phyloP scores from a whole-genome alignment of 2,797 vertebrate species.

The Spondyliosoma cantharus region DNA sequence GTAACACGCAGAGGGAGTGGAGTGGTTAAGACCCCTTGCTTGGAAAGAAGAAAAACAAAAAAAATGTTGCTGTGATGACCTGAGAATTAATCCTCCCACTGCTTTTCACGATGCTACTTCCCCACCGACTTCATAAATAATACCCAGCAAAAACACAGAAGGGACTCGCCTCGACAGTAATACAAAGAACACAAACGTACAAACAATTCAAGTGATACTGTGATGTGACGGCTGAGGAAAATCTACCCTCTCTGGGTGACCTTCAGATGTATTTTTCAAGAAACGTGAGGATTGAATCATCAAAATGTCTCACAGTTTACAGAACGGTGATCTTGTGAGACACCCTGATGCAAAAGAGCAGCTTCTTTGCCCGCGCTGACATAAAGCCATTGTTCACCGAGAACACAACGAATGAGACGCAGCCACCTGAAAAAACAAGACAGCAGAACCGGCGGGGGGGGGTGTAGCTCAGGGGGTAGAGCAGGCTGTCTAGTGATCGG shows the following conservation, averaged over 20 bases:
- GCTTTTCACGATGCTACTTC: constrained; percentile 24
- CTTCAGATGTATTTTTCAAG: not conserved
- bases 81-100: constrained; percentile 33
- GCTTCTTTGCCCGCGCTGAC: not conserved
- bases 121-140: constrained; percentile 35
- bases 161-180: not conserved
- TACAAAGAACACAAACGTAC: not conserved
- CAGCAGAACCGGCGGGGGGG: too few relatives aligned
- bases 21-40: constrained; percentile 16
- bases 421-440: not conserved
- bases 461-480: too few relatives aligned
- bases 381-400: not conserved
- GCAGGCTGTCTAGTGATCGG: too few relatives aligned
- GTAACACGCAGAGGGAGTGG: constrained; percentile 12
- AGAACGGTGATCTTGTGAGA: not conserved
- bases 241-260: not conserved
- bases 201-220: not conserved
- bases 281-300: not conserved
- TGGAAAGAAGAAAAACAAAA: not conserved
- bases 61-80: constrained; percentile 9
- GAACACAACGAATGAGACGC: not conserved
- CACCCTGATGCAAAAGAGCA: not conserved
- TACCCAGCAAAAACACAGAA: not conserved
- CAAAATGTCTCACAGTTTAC: not conserved
- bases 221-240: not conserved